Evolutionary conservation across 2,797 vertebrate species (phyloP).

Genomic region (Enteromius mattozi): DNA sequence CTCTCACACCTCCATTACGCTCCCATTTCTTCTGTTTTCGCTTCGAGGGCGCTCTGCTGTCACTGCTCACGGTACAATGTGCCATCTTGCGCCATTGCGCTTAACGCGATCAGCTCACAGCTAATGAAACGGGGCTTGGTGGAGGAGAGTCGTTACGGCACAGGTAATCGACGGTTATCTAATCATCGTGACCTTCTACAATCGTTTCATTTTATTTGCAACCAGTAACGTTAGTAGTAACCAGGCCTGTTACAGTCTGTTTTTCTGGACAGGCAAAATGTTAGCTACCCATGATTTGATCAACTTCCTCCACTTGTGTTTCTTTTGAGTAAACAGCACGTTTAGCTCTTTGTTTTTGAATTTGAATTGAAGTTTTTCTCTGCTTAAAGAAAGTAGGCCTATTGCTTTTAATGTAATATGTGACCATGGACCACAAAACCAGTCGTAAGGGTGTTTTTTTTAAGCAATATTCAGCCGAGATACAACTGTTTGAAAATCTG

Average conservation of each 20-base stretch:
- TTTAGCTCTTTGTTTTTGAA: conserved; percentile 22
- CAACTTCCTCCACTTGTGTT: background rate
- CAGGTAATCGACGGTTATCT: background rate
- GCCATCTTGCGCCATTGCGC: conserved; percentile 7
- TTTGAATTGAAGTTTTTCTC: background rate
- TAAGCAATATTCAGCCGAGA: too few species aligned
- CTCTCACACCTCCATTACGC: too few species aligned
- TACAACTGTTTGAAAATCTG: too few species aligned
- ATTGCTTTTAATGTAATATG: background rate
- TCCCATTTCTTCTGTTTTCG: background rate
- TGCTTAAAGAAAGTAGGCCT: too few species aligned
- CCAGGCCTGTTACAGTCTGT: background rate
- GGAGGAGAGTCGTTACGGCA: background rate
- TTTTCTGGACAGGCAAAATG: conserved; percentile 26
- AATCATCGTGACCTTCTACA: too few species aligned
- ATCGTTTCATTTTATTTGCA: background rate
- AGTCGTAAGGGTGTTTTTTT: too few species aligned
- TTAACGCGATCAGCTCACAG: conserved; percentile 3
- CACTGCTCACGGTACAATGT: background rate
- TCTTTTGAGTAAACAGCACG: background rate
- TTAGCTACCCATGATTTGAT: conserved; percentile 18
- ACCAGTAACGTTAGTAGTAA: background rate
- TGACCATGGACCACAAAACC: too few species aligned
- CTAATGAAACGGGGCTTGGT: background rate
- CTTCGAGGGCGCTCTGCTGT: background rate